Percentiles rank a stretch among this genome's conserved stretches.
Evolutionary conservation across 1,140 invertebrate species (phyloP).

Genomic region (Drosophila auraria): DNA sequence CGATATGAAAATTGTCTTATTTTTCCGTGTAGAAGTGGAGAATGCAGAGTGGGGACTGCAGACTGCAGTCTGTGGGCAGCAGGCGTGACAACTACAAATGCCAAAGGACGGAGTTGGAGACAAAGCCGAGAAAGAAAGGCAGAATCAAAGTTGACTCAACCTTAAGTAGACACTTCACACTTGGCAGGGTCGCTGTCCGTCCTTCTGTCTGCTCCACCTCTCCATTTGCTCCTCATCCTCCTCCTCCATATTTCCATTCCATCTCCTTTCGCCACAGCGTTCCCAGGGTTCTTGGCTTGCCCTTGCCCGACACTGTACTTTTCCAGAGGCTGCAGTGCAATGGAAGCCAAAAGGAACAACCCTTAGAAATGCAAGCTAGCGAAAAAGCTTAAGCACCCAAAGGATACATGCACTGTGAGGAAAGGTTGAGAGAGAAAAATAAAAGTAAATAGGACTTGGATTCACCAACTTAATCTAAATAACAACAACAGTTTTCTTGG

Average conservation of each 20-base stretch:
- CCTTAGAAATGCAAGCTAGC: conserved; percentile 54
- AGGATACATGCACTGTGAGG: conserved; percentile 12
- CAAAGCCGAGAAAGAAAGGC: conserved; percentile 13
- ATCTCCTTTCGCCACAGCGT: conserved; percentile 1
- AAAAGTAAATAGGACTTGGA: not conserved
- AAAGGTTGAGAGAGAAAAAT: not conserved
- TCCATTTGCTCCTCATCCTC: not conserved
- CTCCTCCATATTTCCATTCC: not conserved
- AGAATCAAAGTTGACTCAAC: conserved; percentile 69
- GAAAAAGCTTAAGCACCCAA: conserved; percentile 32
- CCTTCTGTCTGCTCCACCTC: not conserved
- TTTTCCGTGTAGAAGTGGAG: conserved; percentile 1
- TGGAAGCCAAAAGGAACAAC: conserved; percentile 52
- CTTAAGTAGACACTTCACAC: conserved; percentile 65
- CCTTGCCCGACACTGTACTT: conserved; percentile 62
- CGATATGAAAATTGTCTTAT: not conserved
- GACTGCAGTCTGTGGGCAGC: conserved; percentile 35
- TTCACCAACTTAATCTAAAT: not conserved
- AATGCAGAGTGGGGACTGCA: conserved; percentile 8
- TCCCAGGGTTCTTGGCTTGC: conserved; percentile 44
- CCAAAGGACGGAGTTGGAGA: conserved; percentile 1
- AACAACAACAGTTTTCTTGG: not conserved
- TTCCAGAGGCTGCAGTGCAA: conserved; percentile 39
- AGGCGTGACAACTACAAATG: conserved; percentile 63
- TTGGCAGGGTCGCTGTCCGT: conserved; percentile 26